phyloP scores from a whole-genome alignment of 2,888 invertebrate genomes.

The Lithophane leautieri region DNA sequence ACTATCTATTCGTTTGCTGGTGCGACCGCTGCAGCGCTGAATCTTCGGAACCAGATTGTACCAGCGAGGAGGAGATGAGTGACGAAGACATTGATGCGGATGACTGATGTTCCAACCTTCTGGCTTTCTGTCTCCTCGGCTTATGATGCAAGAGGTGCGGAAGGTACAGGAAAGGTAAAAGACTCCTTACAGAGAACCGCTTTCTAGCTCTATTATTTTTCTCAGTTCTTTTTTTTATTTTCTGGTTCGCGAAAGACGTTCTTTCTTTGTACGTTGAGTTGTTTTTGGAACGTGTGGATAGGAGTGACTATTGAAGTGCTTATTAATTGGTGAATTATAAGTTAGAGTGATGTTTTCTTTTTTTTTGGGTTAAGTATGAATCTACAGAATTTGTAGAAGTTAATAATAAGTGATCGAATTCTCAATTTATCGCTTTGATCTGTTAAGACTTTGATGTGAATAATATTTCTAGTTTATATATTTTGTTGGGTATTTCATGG shows the following conservation, averaged over 20 bases:
- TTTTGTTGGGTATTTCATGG: neutral
- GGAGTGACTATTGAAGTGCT: conserved; percentile 14
- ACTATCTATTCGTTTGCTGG: conserved; percentile 95
- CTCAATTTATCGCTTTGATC: conserved; percentile 7
- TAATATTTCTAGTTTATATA: neutral
- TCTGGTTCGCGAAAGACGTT: conserved; percentile 29
- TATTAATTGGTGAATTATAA: neutral
- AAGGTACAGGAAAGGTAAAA: conserved; percentile 39
- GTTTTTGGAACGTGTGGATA: conserved; percentile 26
- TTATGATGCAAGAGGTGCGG: conserved; percentile 71
- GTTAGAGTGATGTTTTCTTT: neutral
- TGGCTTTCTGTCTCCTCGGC: conserved; percentile 87
- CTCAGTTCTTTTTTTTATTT: conserved; percentile 30
- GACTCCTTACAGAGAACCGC: conserved; percentile 29
- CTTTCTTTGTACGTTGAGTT: conserved; percentile 34
- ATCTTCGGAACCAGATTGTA: conserved; percentile 94
- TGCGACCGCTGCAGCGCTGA: conserved; percentile 95
- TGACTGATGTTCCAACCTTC: conserved; percentile 89
- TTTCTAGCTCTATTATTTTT: conserved; percentile 19
- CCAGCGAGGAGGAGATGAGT: conserved; percentile 95
- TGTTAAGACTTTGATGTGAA: neutral
- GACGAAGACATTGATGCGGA: conserved; percentile 87
- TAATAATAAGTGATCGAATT: conserved; percentile 6
- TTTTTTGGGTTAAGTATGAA: conserved; percentile 18
- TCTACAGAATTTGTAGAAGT: conserved; percentile 3